Base-by-base conservation (phyloP, 1,140 invertebrate species). In the Mesaphorura yosii region DNA sequence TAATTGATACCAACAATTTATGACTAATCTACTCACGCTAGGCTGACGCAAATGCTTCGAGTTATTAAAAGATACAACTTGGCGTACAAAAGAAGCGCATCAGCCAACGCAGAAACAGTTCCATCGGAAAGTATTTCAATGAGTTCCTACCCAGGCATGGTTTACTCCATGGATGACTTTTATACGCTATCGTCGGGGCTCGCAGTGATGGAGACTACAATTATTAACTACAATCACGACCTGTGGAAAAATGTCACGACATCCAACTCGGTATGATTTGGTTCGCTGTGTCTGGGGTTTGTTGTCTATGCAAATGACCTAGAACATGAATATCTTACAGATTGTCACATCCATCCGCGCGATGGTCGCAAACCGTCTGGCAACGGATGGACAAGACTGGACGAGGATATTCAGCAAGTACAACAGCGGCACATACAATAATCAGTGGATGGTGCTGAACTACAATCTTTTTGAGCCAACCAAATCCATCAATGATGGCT, bases 1-100 rank as follows among this genome's bases (percentile, higher is more conserved):
- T n/a, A n/a, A n/a, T n/a, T n/a, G n/a, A n/a, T n/a, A 25, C 10
- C 19, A 22, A 17, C 0, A 10, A 46, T 25, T 2, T 3, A 22
- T 15, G 15, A 17, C 15, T 17, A 45, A 15, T 22, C 3, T n/a
- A 23, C 15, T 23, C 15, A n/a, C n/a, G 15, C 22, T 22, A 1
- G 23, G 22, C 15, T n/a, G 15, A 12, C 46, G 31, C 2, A 79
- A 59, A 94, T 96, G 90, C 72, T 92, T 44, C 75, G 88, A 58
- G 79, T 95, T 17, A 72, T 92, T 63, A 96, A 96, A 69, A 80
- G 81, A 53, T 95, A 95, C 70, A 83, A 84, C 62, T 81, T 94
- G 50, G 78, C 78, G 56, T 90, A 82, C 64, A 84, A 83, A 57
- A 65, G 73, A 25, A 73, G 76, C 29, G 72, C 76, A 0, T 42